Evolutionary conservation across 2,888 invertebrate species (phyloP).

Genomic region (Notodonta ziczac): DNA sequence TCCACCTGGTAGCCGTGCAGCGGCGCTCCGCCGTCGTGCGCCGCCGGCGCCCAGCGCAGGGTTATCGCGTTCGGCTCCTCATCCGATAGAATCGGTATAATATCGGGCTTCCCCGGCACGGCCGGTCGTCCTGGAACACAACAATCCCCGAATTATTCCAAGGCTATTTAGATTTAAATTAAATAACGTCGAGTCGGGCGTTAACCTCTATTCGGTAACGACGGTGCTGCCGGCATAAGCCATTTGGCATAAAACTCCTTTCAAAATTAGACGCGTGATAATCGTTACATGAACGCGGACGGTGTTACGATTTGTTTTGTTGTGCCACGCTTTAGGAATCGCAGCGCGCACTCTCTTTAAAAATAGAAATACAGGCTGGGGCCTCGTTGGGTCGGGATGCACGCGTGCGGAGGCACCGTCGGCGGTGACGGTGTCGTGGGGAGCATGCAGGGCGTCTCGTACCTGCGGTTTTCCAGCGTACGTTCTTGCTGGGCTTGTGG

Average conservation of each 20-base stretch:
- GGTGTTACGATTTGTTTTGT: constrained; percentile 82
- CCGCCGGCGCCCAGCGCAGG: constrained; percentile 92
- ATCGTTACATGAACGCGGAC: constrained; percentile 77
- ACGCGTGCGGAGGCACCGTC: constrained; percentile 15
- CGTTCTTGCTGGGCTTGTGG: constrained; percentile 88
- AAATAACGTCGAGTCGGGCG: constrained; percentile 37
- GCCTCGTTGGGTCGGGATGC: constrained; percentile 42
- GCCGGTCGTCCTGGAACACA: constrained; percentile 88
- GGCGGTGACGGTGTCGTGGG: constrained; percentile 24
- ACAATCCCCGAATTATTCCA: constrained; percentile 30
- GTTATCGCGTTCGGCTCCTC: constrained; percentile 93
- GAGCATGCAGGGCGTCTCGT: constrained; percentile 51
- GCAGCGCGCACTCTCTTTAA: constrained; percentile 75
- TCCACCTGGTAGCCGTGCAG: constrained; percentile 93
- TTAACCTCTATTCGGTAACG: constrained; percentile 46
- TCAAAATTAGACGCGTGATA: constrained; percentile 79
- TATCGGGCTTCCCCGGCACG: constrained; percentile 92
- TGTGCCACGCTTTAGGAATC: constrained; percentile 78
- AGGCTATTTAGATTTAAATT: constrained; percentile 30
- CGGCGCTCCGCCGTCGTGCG: constrained; percentile 94
- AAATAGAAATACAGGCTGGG: constrained; percentile 70
- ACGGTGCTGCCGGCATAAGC: constrained; percentile 45
- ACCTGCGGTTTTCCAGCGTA: constrained; percentile 95
- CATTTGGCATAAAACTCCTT: constrained; percentile 72
- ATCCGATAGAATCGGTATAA: constrained; percentile 88